Evolutionary conservation across 2,888 invertebrate species (phyloP), one percentile per base, ranked within the genome.

Genomic region (Lymantria monacha): DNA sequence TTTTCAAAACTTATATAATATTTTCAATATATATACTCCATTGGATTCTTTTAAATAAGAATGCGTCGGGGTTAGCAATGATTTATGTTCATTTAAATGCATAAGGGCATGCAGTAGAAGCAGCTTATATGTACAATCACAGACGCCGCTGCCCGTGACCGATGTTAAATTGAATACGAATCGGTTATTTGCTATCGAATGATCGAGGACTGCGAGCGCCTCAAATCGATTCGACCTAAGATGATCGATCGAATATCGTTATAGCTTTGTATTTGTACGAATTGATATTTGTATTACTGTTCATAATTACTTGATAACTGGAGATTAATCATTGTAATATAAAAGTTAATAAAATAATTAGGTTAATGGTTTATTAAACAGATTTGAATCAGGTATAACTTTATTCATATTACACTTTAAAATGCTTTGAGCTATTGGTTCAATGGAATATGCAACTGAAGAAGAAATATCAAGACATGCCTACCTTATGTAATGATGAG

Each of bases 131-230:
- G 57, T 73, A 74, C 72, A 74, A 79, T 81, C 76, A 81, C 68
- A 75, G 73, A 73, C 74, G 61, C 72, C 77, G 70, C 71, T 64
- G 65, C 62, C 81, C 85, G 72, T 85, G 77, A 81, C 85, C 74
- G 83, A 88, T 81, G 72, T 70, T 74, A 80, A 85, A 87, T 86
- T 83, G 81, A 85, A 85, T 81, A 77, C 69, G 74, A 75, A 76
- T 79, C 69, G 72, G 70, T 69, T 81, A 81, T 83, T 83, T 79
- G 74, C 75, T 71, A 76, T 78, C 74, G 69, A 75, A 66, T 75
- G 74, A 79, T 76, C 66, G 74, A 74, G 72, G 60, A 59, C 70
- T 57, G 73, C 73, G 74, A 65, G 70, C 67, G 67, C 60, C 57
- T 53, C 54, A 72, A 83, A 83, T 85, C 80, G 73, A 84, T 86